Base-by-base conservation (phyloP, 2,113 vertebrate genomes). In the Odontophorus gujanensis region DNA sequence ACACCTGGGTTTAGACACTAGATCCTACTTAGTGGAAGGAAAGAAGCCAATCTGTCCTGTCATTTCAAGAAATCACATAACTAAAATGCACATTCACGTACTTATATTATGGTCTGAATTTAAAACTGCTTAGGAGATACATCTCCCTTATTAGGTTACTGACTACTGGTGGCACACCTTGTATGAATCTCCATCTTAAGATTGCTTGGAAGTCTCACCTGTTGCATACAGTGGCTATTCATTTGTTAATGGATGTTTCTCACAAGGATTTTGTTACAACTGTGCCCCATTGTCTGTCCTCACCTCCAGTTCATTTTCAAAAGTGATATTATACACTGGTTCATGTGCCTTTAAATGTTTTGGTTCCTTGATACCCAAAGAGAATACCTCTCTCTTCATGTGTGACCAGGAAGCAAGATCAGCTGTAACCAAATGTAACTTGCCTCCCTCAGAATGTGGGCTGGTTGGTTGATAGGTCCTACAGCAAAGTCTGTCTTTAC, bases 1-100 rank as follows among this genome's bases (percentile, higher is more conserved):
- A 93, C 85, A 95, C 85, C 96, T 96, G 71, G 77, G 42, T 89
- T 77, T 93, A 96, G 96, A 96, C 88, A 96, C 92, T 79, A 89
- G 73, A 94, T 91, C 93, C 81, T 93, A 73, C 80, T 55, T 69
- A 85, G 84, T 95, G 84, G 84, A 85, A 97, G 92, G 88, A 95
- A 85, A 95, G 89, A 92, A 95, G 66, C 9, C 42, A 86, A 83
- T 96, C 89, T 75, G 75, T 48, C 79, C 58, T 96, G 93, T 91
- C 93, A 74, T 95, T 94, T 95, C 79, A 89, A 55, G 68, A 92
- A 93, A 81, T 62, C 55, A 73, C 43, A 65, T 76, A 92, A 92
- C 53, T 72, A 63, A 95, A 96, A 92, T 92, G 81, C 63, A 91
- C 71, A 82, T 93, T 95, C 83, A 90, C 59, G 77, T 94, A 89